phyloP scores from a whole-genome alignment of 23 tunicate species.

The Styela clava region DNA sequence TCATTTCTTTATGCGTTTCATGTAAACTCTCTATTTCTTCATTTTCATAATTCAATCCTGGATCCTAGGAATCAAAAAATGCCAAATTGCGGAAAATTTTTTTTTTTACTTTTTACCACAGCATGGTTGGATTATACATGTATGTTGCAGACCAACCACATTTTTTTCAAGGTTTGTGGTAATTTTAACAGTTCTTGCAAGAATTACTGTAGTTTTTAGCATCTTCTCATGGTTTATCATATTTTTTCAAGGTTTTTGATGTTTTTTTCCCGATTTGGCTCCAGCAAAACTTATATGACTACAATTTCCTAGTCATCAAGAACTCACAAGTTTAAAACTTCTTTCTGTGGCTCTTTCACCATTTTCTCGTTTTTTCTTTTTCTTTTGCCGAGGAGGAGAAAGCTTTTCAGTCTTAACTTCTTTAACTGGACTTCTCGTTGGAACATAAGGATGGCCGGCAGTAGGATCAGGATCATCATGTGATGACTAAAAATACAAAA shows the following conservation, averaged over 20 bases:
- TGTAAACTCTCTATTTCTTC: neutral
- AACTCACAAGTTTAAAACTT: neutral
- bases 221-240: no score
- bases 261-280: no score
- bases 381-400: neutral
- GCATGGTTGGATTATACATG: no score
- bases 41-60: neutral
- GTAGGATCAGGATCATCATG: neutral
- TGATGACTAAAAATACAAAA: neutral
- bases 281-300: no score
- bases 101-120: no score
- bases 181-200: no score
- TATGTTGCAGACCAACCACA: no score
- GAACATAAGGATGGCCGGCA: neutral
- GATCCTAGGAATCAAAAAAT: neutral
- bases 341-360: neutral
- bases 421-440: neutral
- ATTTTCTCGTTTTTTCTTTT: neutral
- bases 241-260: no score
- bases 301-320: no score
- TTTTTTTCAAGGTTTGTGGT: no score
- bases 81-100: no score
- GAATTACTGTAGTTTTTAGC: no score
- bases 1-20: neutral
- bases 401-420: neutral